Evolutionary conservation across 2,113 vertebrate species (phyloP).

Genomic region (Leucosticte australis): DNA sequence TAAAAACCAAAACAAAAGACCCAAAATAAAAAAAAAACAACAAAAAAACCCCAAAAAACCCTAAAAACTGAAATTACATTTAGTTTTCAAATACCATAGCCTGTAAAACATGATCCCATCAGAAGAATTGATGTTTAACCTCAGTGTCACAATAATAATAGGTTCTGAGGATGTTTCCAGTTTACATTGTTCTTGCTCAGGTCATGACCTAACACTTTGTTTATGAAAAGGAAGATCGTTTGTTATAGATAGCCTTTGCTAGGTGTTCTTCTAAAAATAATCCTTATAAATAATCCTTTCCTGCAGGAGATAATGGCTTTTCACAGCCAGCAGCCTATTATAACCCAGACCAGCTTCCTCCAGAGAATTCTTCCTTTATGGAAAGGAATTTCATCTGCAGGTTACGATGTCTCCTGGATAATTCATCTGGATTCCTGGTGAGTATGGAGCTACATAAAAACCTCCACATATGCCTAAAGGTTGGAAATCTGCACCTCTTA

Average conservation of each 20-base stretch:
- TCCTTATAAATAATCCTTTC: constrained; percentile 60
- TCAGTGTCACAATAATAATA: neutral
- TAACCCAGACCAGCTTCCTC: constrained; percentile 86
- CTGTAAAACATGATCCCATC: neutral
- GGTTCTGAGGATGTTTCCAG: neutral
- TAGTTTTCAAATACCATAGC: neutral
- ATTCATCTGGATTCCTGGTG: constrained; percentile 95
- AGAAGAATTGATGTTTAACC: neutral
- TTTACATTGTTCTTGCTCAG: constrained; percentile 35
- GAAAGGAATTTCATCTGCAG: constrained; percentile 91
- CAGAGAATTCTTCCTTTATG: constrained; percentile 89
- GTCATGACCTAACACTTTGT: neutral
- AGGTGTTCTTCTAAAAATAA: constrained; percentile 61
- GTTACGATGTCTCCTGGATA: constrained; percentile 92
- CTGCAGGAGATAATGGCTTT: constrained; percentile 71
- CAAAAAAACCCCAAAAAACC: too few relatives aligned
- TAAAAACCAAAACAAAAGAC: neutral
- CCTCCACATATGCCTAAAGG: neutral
- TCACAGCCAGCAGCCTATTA: constrained; percentile 74
- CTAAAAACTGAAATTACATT: neutral
- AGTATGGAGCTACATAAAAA: constrained; percentile 1
- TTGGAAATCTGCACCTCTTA: neutral
- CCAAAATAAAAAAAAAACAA: neutral
- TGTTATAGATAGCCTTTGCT: constrained; percentile 51
- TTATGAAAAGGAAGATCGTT: constrained; percentile 21